A percentile compares a stretch with the other conserved stretches of the same genome.
Evolutionary conservation across 2,888 invertebrate genomes (phyloP).

Genomic region (Mystacides longicornis): DNA sequence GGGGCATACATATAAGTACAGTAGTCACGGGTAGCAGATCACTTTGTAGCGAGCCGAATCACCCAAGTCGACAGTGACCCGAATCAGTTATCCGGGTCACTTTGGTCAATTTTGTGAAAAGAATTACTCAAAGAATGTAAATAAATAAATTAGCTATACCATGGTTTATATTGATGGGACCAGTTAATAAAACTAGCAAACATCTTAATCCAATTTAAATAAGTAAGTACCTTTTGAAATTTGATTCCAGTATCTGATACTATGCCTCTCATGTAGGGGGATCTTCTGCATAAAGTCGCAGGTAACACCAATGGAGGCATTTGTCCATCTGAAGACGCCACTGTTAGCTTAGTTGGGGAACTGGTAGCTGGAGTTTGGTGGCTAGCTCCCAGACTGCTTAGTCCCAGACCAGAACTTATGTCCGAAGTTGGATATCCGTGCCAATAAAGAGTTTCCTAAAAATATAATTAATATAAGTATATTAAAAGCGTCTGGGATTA

Average conservation of each 20-base stretch:
- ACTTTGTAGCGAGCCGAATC: too few species aligned
- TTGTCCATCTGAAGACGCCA: slow-evolving; percentile 28
- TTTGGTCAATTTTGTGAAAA: too few species aligned
- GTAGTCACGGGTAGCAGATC: too few species aligned
- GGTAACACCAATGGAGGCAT: slow-evolving; percentile 44
- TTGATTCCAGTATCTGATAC: slow-evolving; percentile 16
- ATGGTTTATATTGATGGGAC: too few species aligned
- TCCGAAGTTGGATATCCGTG: slow-evolving; percentile 44
- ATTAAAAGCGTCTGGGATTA: too few species aligned
- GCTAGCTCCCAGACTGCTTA: slow-evolving; percentile 35
- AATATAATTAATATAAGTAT: slow-evolving; percentile 2
- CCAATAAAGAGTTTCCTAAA: slow-evolving; percentile 46
- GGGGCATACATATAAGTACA: too few species aligned
- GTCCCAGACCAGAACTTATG: slow-evolving; percentile 37
- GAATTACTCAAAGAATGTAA: too few species aligned
- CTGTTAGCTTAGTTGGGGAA: slow-evolving; percentile 33
- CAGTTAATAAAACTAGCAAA: too few species aligned
- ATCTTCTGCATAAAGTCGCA: slow-evolving; percentile 37
- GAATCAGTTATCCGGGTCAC: too few species aligned
- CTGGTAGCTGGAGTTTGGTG: slow-evolving; percentile 41
- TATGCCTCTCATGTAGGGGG: slow-evolving; percentile 25
- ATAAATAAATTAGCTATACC: too few species aligned
- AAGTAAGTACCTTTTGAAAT: slow-evolving; percentile 7
- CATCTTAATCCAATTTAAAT: background rate
- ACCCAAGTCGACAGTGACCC: too few species aligned